Evolutionary conservation across 2,113 vertebrate species (phyloP).

Genomic region (Rousettus leschenaultii): DNA sequence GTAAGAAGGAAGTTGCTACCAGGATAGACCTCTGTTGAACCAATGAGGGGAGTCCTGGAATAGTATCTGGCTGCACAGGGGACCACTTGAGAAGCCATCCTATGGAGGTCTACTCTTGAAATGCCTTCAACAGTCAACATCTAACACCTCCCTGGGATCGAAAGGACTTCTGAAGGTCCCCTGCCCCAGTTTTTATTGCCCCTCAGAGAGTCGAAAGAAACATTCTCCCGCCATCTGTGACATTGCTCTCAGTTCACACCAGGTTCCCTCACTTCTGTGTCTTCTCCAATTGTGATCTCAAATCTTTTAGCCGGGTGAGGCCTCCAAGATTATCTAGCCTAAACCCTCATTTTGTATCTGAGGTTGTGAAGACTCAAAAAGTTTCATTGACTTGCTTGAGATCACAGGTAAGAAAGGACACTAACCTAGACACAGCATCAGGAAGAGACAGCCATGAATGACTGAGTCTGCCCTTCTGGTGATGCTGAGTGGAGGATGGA

Average conservation of each 20-base stretch:
- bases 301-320: neutral
- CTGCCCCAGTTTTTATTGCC: neutral
- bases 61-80: neutral
- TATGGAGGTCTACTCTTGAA: neutral
- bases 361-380: neutral
- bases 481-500: neutral
- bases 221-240: rapidly evolving
- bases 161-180: neutral
- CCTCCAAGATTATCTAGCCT: neutral
- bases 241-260: neutral
- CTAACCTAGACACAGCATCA: neutral
- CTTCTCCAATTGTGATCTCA: neutral
- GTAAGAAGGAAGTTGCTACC: neutral
- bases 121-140: neutral
- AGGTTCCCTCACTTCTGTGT: neutral
- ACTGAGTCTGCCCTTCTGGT: neutral
- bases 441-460: neutral
- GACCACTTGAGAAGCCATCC: neutral
- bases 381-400: neutral
- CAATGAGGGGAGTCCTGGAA: neutral
- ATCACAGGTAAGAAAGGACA: neutral
- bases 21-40: neutral
- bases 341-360: neutral
- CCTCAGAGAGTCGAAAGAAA: neutral
- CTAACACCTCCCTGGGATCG: neutral